These are phyloP conservation scores for Cynoglossus semilaevis DNA, from an alignment of 2,113 vertebrate genomes.

Conservation along the genomic window DNA sequence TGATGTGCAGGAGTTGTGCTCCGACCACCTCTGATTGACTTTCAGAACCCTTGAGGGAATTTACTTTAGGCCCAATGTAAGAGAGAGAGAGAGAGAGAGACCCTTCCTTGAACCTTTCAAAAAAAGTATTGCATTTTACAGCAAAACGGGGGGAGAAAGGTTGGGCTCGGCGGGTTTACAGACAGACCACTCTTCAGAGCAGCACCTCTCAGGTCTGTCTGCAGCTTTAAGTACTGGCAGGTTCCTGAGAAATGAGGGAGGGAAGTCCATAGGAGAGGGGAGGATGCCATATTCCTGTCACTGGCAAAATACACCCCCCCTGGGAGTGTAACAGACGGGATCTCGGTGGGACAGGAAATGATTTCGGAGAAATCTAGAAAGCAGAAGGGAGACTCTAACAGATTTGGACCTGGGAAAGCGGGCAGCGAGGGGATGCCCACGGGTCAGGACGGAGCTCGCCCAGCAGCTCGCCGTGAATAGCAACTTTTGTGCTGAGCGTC, in stretches of 20 bases:
- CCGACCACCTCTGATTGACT: conserved; percentile 40
- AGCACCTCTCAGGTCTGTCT: conserved; percentile 59
- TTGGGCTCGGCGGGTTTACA: conserved; percentile 33
- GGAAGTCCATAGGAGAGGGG: conserved; percentile 48
- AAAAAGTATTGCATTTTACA: conserved; percentile 67
- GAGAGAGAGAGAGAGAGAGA: too few species aligned
- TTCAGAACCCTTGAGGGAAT: conserved; percentile 48
- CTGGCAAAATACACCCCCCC: conserved; percentile 69
- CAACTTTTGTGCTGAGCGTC: conserved; percentile 49
- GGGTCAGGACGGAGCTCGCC: conserved; percentile 47
- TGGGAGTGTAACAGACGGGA: conserved; percentile 67
- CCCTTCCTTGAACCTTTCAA: conserved; percentile 65
- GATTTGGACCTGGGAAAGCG: conserved; percentile 26
- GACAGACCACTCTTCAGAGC: conserved; percentile 61
- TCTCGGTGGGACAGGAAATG: conserved; percentile 68
- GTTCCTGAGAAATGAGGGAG: conserved; percentile 57
- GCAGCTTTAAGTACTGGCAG: conserved; percentile 64
- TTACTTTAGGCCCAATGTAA: conserved; percentile 37
- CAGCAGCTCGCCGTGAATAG: conserved; percentile 48
- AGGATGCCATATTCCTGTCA: conserved; percentile 75
- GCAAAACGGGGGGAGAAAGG: conserved; percentile 38
- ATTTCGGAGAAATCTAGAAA: conserved; percentile 63
- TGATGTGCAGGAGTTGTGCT: conserved; percentile 28
- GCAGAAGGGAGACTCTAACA: conserved; percentile 24
- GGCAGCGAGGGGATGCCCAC: conserved; percentile 42